Conservation (phyloP, 2,888 invertebrate genomes). For the Morpho helenor region DNA sequence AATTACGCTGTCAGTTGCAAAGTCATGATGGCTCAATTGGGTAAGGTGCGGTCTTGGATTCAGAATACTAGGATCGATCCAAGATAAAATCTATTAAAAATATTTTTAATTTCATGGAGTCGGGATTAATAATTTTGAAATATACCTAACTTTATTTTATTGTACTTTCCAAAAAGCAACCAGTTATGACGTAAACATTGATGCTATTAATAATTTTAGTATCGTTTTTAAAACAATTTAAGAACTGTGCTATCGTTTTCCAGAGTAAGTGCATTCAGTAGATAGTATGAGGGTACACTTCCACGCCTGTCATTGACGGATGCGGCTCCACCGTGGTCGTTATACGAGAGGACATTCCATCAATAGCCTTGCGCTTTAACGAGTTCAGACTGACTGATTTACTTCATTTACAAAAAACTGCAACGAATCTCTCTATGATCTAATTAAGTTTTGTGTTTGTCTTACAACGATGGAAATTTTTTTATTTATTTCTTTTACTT, state of each 20-base stretch:
- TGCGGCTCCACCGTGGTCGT: slow-evolving; percentile 47
- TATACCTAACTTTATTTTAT: too few species aligned
- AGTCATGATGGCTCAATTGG: too few species aligned
- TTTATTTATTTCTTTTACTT: too few species aligned
- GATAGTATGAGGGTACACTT: slow-evolving; percentile 28
- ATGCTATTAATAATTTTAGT: too few species aligned
- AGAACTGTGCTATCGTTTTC: slow-evolving; percentile 11
- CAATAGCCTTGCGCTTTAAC: slow-evolving; percentile 49
- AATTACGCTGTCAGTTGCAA: too few species aligned
- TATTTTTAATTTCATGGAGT: too few species aligned
- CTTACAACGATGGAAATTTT: not conserved
- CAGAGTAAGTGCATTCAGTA: slow-evolving; percentile 17
- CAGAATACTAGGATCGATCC: too few species aligned
- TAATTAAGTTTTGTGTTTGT: not conserved
- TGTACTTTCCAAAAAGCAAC: too few species aligned
- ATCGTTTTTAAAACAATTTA: not conserved
- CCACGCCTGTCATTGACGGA: slow-evolving; percentile 55
- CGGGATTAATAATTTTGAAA: too few species aligned
- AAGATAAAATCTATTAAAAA: too few species aligned
- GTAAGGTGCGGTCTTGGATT: too few species aligned
- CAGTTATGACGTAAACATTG: too few species aligned
- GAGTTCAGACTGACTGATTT: slow-evolving; percentile 40
- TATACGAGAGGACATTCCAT: slow-evolving; percentile 47
- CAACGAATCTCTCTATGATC: slow-evolving; percentile 7
- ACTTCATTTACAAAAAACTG: slow-evolving; percentile 31